Evolutionary conservation across 2,888 invertebrate species (phyloP).

Genomic region (Xylota segnis): DNA sequence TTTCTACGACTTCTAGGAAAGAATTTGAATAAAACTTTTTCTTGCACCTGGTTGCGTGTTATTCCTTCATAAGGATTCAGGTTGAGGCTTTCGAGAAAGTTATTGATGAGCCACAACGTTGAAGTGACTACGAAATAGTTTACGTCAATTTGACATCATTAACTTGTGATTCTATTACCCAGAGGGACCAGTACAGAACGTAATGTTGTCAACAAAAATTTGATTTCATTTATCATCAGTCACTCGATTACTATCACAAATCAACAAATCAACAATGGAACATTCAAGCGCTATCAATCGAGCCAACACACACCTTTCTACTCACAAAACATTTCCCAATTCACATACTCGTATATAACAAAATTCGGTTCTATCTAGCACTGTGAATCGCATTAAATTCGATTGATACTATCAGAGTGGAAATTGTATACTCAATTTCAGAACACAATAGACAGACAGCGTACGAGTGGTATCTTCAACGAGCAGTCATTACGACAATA

Average conservation of each 20-base stretch:
- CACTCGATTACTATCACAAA: background rate
- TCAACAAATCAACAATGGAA: constrained; percentile 8
- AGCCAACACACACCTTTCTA: background rate
- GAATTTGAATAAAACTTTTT: too few species aligned
- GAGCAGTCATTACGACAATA: background rate
- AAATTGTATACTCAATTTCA: constrained; percentile 17
- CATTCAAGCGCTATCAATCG: constrained; percentile 1
- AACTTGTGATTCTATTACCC: too few species aligned
- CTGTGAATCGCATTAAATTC: constrained; percentile 1
- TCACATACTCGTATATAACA: background rate
- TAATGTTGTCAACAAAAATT: background rate
- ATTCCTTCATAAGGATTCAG: too few species aligned
- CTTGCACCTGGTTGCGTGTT: too few species aligned
- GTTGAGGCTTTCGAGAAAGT: too few species aligned
- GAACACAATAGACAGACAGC: constrained; percentile 5
- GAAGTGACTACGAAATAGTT: too few species aligned
- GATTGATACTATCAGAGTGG: background rate
- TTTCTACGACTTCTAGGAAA: too few species aligned
- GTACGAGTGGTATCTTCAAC: background rate
- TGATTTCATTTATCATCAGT: background rate
- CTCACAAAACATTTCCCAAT: background rate
- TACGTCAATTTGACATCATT: too few species aligned
- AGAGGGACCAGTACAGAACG: background rate
- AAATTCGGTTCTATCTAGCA: background rate
- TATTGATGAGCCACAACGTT: too few species aligned